Conservation (phyloP, 2,888 invertebrate species). For the Caenorhabditis sp. region DNA sequence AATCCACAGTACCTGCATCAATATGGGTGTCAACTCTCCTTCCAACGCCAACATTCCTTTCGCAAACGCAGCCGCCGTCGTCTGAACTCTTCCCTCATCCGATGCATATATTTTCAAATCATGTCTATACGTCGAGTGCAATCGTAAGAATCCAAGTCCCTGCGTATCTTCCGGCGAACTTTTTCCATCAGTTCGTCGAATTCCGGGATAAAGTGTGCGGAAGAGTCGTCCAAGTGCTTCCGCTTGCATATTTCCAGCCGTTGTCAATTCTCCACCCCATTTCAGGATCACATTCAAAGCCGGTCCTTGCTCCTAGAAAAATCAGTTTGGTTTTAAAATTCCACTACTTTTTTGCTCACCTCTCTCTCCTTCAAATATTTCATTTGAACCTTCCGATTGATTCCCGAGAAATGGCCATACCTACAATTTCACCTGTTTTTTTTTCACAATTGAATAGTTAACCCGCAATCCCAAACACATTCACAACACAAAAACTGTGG, state of each 20-base stretch:
- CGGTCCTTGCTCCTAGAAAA: constrained; percentile 79
- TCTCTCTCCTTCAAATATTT: constrained; percentile 84
- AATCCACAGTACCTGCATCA: constrained; percentile 88
- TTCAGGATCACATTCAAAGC: constrained; percentile 94
- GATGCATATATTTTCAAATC: constrained; percentile 86
- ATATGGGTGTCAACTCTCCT: constrained; percentile 95
- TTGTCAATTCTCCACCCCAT: constrained; percentile 99
- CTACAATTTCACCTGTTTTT: constrained; percentile 73
- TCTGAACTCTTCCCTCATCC: constrained; percentile 98
- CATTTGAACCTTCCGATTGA: constrained; percentile 98
- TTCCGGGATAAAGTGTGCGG: constrained; percentile 93
- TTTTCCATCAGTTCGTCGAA: constrained; percentile 67
- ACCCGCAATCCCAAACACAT: background rate
- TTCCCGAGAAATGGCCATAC: constrained; percentile 99
- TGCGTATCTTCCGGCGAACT: constrained; percentile 67
- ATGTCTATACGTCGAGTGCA: constrained; percentile 92
- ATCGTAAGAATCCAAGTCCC: constrained; percentile 88
- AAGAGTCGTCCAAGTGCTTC: constrained; percentile 84
- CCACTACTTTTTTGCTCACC: constrained; percentile 13
- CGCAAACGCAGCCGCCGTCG: constrained; percentile 99
- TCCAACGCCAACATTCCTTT: constrained; percentile 95
- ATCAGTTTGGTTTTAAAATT: background rate
- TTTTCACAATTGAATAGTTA: constrained; percentile 2
- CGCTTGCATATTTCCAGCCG: constrained; percentile 78
- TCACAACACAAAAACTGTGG: constrained; percentile 4